Conservation (phyloP, 2,113 vertebrate species). For the Chascanopsetta lugubris region DNA sequence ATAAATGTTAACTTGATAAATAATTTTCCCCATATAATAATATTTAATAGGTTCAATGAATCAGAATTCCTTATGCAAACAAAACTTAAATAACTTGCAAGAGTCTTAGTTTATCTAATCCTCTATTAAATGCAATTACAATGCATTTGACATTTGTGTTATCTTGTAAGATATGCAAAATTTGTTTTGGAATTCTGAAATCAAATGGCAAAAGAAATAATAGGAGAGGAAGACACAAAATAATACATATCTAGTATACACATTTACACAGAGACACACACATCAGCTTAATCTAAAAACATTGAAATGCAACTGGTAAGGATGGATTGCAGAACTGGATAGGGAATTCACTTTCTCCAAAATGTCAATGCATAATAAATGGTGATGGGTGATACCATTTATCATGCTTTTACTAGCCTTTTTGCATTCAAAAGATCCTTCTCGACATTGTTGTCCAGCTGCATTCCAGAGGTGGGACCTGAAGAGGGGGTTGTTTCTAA, state of each 20-base stretch:
- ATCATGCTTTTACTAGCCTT: constrained; percentile 98
- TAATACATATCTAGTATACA: neutral
- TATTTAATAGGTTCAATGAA: constrained; percentile 30
- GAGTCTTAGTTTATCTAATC: neutral
- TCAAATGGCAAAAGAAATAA: constrained; percentile 1
- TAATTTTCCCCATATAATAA: neutral
- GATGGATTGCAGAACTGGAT: constrained; percentile 67
- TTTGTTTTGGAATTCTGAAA: constrained; percentile 60
- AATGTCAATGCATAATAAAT: constrained; percentile 89
- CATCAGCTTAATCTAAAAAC: neutral
- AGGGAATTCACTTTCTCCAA: constrained; percentile 41
- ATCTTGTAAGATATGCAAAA: neutral
- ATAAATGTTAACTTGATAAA: neutral
- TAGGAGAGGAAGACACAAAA: constrained; percentile 15
- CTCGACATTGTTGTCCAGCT: constrained; percentile 76
- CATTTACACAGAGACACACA: constrained; percentile 10
- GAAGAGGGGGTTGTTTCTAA: constrained; percentile 72
- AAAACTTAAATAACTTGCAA: constrained; percentile 14
- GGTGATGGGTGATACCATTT: constrained; percentile 85
- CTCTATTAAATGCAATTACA: neutral
- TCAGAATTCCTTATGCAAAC: constrained; percentile 48
- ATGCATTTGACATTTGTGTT: neutral
- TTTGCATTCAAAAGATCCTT: constrained; percentile 83
- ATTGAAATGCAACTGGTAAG: constrained; percentile 19
- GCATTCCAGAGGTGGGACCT: constrained; percentile 69